These are phyloP conservation scores for Agapornis canus DNA, from an alignment of 2,797 vertebrate genomes.

Conservation along the genomic window DNA sequence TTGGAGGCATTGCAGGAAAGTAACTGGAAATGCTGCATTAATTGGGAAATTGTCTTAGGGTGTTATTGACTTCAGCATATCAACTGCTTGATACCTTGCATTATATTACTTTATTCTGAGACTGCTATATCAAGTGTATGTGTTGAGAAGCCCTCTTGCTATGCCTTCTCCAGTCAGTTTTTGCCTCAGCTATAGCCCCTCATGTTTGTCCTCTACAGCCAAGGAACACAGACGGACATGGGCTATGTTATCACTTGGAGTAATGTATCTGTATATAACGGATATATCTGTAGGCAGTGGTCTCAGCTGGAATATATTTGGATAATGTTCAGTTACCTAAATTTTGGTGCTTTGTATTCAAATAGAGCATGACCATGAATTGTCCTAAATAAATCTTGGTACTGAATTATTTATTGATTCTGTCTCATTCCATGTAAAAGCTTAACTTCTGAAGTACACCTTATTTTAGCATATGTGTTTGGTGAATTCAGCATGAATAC, in stretches of 20 bases:
- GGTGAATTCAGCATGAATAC: background rate
- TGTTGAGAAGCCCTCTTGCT: background rate
- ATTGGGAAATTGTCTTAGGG: background rate
- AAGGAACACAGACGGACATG: background rate
- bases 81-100: background rate
- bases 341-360: slow-evolving; percentile 23
- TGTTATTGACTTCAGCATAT: background rate
- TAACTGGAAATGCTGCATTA: background rate
- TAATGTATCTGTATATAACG: background rate
- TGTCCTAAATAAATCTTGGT: slow-evolving; percentile 42
- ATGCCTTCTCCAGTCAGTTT: background rate
- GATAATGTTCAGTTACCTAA: background rate
- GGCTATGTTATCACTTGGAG: background rate
- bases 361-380: slow-evolving; percentile 35
- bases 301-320: background rate
- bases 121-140: rapidly evolving
- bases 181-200: background rate
- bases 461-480: rapidly evolving
- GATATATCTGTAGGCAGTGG: background rate
- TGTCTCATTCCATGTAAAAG: background rate
- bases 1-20: background rate
- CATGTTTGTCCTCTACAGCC: background rate
- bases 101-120: background rate
- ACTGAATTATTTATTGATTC: background rate
- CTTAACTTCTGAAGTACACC: background rate